Evolutionary conservation across 2,888 invertebrate species (phyloP).

Genomic region (Melanchra persicariae): DNA sequence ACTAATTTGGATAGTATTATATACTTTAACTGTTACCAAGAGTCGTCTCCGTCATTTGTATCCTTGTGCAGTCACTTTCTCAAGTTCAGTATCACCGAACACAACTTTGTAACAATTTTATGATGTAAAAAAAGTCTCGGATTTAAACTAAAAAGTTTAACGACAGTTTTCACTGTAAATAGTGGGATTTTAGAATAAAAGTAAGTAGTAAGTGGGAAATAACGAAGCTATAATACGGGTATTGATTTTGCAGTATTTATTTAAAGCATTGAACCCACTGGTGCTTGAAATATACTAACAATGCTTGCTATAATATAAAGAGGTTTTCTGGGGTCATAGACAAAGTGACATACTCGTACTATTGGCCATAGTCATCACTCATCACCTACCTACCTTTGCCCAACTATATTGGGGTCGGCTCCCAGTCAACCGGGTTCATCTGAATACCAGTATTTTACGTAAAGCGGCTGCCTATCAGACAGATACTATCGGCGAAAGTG

Average conservation of each 20-base stretch:
- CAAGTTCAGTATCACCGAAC: background rate
- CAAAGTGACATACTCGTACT: no score
- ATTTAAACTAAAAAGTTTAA: background rate
- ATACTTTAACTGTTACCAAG: no score
- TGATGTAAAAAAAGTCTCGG: background rate
- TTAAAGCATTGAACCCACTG: constrained; percentile 36
- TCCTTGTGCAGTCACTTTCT: background rate
- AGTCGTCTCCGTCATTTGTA: no score
- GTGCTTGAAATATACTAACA: background rate
- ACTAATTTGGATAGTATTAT: no score
- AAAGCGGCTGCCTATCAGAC: no score
- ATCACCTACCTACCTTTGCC: no score
- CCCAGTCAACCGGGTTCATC: no score
- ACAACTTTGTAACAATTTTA: no score
- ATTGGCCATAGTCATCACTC: no score
- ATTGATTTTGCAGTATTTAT: constrained; percentile 73
- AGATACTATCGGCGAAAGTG: no score
- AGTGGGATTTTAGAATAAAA: constrained; percentile 19
- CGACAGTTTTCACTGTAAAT: background rate
- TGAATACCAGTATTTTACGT: no score
- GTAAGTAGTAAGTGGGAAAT: constrained; percentile 30
- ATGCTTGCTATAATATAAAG: background rate
- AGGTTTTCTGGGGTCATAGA: background rate
- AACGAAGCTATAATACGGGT: constrained; percentile 54
- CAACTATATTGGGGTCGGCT: no score